Base-by-base conservation (phyloP, 2,113 vertebrate species). In the Scatophagus argus region DNA sequence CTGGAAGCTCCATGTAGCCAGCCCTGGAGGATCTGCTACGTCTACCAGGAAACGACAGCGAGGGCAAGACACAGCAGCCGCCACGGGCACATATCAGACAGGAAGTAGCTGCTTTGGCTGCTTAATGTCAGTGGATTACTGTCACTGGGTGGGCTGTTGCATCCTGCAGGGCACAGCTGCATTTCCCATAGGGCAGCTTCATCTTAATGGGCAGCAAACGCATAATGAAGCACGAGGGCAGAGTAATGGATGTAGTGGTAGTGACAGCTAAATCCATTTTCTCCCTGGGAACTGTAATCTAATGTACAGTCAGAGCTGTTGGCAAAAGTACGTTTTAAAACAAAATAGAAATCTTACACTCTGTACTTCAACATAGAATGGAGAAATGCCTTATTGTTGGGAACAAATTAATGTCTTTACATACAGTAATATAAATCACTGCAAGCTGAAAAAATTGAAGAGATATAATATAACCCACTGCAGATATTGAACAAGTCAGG, bases 101-200 rank as follows among this genome's bases (percentile, higher is more conserved):
- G 85, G 80, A 87, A 90, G 87, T 41, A 31, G 71, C 79, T 65
- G 5, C 72, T 83, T 8, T 29, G 27, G 71, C 88, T 78, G 84
- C 17, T 84, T 87, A 89, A 85, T 89, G 89, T 91, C 88, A 89
- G 56, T 77, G 73, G 70, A 83, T 89, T 83, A 85, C 68, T 74
- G 87, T 82, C 68, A 31, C 78, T 56, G 69, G 77, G 88, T 74
- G 84, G 69, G 86, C 79, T 65, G 79, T 31, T 71, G 56, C 77
- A 36, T 80, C 88, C 87, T 80, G 81, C 68, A 52, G 80, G 56
- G 80, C 84, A 77, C 78, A 78, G 88, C 84, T 86, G 77, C 74
- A 54, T 60, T 44, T 82, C 72, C 79, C 66, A 79, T 32, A 49
- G 66, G 79, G 67, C 76, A 36, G 70, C 60, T 84, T 29, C 72